Evolutionary conservation across 2,797 vertebrate species (phyloP), one percentile per base, ranked within the genome.

Genomic region (Eulemur albifrons): DNA sequence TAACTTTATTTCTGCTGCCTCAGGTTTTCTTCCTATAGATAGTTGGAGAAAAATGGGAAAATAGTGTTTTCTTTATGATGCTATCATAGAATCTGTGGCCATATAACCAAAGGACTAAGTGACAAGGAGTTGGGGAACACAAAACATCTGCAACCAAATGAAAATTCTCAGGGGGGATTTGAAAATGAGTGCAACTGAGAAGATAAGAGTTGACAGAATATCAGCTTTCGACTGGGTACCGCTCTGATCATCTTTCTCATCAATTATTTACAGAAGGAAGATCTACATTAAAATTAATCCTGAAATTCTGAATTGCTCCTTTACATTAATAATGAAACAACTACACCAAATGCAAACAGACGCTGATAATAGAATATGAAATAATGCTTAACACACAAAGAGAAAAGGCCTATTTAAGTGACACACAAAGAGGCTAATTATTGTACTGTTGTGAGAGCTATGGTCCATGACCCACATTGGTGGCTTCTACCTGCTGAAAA

Each of bases 211-310:
- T 92, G 86, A 96, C 90, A 97, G 92, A 97, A 76, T 79, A 96
- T 72, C 96, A 95, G 73, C 79, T 11, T 1, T 92, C 81, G 95
- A 20, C 69, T 97, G 67, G 88, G 94, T 97, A 79, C 57, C 90
- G 81, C 96, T 97, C 35, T 96, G 97, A 98, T 98, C 95, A 38
- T 98, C 86, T 52, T 95, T 91, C 88, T 96, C 96, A 98, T 99
- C 97, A 98, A 98, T 99, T 98, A 98, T 99, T 98, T 97, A 99
- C 88, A 86, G 52, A 79, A 96, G 96, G 97, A 98, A 98, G 96
- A 97, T 97, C 97, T 98, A 97, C 97, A 97, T 98, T 98, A 98
- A 98, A 98, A 98, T 98, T 98, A 98, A 98, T 98, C 96, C 95
- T 94, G 97, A 96, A 97, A 97, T 96, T 97, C 90, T 96, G 97